phyloP scores from a whole-genome alignment of 64 coral and sea anemone species.

The Anthopleura sola region DNA sequence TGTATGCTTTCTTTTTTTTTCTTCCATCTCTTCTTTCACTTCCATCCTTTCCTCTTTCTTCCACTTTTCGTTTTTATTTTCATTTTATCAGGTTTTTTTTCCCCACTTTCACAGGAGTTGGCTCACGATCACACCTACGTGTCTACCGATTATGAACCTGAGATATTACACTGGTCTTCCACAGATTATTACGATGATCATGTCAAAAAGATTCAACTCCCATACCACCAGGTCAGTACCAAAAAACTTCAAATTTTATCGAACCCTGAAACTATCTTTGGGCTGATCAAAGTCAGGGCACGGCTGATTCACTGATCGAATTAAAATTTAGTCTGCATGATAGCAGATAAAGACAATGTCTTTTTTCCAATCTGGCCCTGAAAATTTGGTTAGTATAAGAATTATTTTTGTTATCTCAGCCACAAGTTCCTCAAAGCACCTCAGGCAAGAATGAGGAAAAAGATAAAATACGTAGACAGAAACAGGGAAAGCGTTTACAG shows the following conservation, averaged over 20 bases:
- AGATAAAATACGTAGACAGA: conserved; percentile 78
- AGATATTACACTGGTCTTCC: conserved; percentile 72
- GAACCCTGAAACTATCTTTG: too few species aligned
- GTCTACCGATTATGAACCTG: conserved; percentile 70
- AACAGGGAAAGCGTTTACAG: conserved; percentile 90
- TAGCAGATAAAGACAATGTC: too few species aligned
- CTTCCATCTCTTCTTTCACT: not conserved
- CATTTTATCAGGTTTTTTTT: not conserved
- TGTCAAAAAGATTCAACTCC: conserved; percentile 83
- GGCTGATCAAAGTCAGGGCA: too few species aligned
- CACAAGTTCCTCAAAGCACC: conserved; percentile 52
- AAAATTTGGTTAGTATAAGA: too few species aligned
- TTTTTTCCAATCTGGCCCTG: too few species aligned
- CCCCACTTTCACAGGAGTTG: conserved; percentile 46
- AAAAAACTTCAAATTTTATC: too few species aligned
- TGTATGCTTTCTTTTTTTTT: not conserved
- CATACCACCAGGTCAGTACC: conserved; percentile 91
- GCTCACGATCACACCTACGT: conserved; percentile 71
- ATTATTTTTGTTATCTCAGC: not conserved
- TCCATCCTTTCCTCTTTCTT: not conserved
- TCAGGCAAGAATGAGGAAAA: conserved; percentile 85
- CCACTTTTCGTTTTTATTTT: not conserved
- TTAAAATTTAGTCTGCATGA: too few species aligned
- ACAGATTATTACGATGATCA: conserved; percentile 75
- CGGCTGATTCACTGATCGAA: too few species aligned